Conservation (phyloP, 2,888 invertebrate species). For the Thereva nobilitata region DNA sequence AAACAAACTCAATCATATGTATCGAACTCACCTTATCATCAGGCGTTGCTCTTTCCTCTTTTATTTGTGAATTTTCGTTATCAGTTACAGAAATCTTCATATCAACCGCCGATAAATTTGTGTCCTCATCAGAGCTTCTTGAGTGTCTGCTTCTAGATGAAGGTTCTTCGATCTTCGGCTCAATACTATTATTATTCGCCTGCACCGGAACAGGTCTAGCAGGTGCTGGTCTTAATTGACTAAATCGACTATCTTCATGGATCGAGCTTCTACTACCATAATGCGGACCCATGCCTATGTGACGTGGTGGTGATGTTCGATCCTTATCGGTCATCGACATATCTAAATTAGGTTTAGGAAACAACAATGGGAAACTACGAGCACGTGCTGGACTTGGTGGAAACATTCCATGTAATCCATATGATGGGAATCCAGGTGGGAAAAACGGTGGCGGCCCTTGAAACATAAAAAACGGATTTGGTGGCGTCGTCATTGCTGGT, state of each 20-base stretch:
- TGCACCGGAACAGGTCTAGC: slow-evolving; percentile 60
- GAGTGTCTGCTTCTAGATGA: slow-evolving; percentile 43
- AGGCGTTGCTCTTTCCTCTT: slow-evolving; percentile 51
- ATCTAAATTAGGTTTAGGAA: slow-evolving; percentile 62
- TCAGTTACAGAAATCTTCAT: slow-evolving; percentile 47
- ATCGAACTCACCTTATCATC: slow-evolving; percentile 53
- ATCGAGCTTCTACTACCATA: slow-evolving; percentile 43
- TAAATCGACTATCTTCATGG: slow-evolving; percentile 40
- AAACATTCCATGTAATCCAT: slow-evolving; percentile 63
- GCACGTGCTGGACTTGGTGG: slow-evolving; percentile 60
- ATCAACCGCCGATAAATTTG: slow-evolving; percentile 43
- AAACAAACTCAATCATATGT: background rate
- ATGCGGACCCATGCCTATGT: slow-evolving; percentile 46
- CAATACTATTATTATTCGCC: slow-evolving; percentile 18
- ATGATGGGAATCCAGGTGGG: slow-evolving; percentile 66
- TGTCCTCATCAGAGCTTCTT: slow-evolving; percentile 45
- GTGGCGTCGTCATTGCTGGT: slow-evolving; percentile 60
- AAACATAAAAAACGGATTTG: slow-evolving; percentile 73
- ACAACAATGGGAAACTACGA: slow-evolving; percentile 63
- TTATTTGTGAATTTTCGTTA: slow-evolving; percentile 56
- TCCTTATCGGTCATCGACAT: slow-evolving; percentile 58
- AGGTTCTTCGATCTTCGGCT: slow-evolving; percentile 15
- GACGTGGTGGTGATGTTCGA: slow-evolving; percentile 42
- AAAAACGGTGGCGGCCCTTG: slow-evolving; percentile 70
- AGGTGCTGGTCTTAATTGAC: slow-evolving; percentile 68